Base-by-base conservation (phyloP, 2,113 vertebrate genomes). In the Cololabis saira region DNA sequence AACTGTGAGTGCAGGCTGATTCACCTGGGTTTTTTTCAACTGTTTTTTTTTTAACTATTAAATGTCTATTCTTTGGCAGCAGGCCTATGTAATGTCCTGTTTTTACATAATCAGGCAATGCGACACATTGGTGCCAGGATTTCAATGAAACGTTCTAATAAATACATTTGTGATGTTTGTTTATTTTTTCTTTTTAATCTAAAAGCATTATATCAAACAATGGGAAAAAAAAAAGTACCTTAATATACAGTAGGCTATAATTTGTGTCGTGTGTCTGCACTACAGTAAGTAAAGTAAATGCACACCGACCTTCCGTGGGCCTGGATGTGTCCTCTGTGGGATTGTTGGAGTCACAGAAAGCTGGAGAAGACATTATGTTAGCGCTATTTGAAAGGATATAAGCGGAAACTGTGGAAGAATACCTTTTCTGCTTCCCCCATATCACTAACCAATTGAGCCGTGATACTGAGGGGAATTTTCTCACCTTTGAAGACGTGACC, bases 401-500 rank as follows among this genome's bases (percentile, higher is more conserved):
- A 78, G 83, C 73, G 83, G 85, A 89, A 84, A 89, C 59, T 82
- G 37, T 67, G 76, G 84, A 83, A 63, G 80, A 82, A 75, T 76
- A 61, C 44, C 56, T 71, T 44, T 76, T 55, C 59, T 11, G 17
- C 50, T 67, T 65, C 67, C 66, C 62, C 78, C 62, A 21, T 69
- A 37, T 59, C 77, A 58, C 71, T 64, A 69, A 74, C 74, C 59
- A 64, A 65, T 56, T 64, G 52, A 85, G 67, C 57, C 65, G 2
- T 66, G 55, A 67, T 71, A 65, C 71, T 58, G 7, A 56, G 52
- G 63, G 71, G 81, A 80, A 81, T 68, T 66, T 66, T 52, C 65
- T 67, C 50, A 77, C 67, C 85, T 83, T 88, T 87, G 82, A 89
- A 87, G 82, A 55, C 45, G 64, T 83, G 82, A 89, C 88, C 86